These are phyloP conservation scores for Dermatemys mawii DNA, from an alignment of 2,113 vertebrate species.

Conservation along the genomic window DNA sequence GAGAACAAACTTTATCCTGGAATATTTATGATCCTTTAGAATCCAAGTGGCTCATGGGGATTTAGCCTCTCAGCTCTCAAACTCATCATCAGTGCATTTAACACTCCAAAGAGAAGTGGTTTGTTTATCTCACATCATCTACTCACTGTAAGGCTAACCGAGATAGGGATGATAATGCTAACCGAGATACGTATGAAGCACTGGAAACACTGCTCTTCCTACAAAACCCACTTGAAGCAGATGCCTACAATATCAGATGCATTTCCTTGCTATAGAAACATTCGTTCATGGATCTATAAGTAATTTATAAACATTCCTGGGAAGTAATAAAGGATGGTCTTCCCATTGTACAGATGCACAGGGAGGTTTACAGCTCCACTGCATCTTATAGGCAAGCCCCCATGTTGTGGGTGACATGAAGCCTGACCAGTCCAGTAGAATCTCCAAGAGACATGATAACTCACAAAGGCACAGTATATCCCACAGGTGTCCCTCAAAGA, in stretches of 20 bases:
- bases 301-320: background rate
- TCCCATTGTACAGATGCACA: background rate
- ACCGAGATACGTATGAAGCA: background rate
- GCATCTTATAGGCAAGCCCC: background rate
- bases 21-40: background rate
- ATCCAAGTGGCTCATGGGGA: background rate
- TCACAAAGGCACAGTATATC: background rate
- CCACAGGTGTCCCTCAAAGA: background rate
- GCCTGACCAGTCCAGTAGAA: accelerated
- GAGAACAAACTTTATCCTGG: background rate
- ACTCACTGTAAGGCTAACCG: background rate
- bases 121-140: background rate
- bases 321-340: background rate
- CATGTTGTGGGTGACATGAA: background rate
- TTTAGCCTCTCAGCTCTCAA: background rate
- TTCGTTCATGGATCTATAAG: background rate
- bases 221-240: background rate
- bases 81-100: background rate
- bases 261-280: background rate
- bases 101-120: background rate
- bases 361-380: background rate
- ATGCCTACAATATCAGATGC: background rate
- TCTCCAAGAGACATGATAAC: background rate
- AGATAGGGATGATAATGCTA: background rate
- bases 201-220: accelerated